phyloP scores from a whole-genome alignment of 2,113 vertebrate genomes.

The Atractosteus spatula region DNA sequence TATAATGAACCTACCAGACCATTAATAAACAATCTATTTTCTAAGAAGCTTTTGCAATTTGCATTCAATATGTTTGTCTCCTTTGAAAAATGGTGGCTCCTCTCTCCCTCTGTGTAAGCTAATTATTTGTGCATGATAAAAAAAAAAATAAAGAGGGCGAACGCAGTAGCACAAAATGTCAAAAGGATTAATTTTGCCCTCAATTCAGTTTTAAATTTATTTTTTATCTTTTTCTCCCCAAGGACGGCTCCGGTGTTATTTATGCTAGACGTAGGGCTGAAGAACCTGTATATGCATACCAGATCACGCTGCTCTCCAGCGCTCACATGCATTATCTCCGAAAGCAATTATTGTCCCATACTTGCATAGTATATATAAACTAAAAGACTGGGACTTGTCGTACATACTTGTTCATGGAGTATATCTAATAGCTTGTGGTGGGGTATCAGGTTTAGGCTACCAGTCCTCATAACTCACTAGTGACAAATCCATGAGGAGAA shows the following conservation, averaged over 20 bases:
- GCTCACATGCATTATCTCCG: constrained; percentile 61
- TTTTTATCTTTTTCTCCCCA: constrained; percentile 47
- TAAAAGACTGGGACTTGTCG: constrained; percentile 51
- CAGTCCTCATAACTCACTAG: constrained; percentile 60
- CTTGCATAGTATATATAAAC: constrained; percentile 41
- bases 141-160: constrained; percentile 44
- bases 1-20: constrained; percentile 63
- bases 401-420: constrained; percentile 53
- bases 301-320: constrained; percentile 46
- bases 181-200: constrained; percentile 66
- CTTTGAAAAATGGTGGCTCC: constrained; percentile 67
- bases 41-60: constrained; percentile 72
- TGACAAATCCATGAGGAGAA: constrained; percentile 53
- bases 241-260: constrained; percentile 61
- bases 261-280: constrained; percentile 48
- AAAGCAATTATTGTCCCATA: constrained; percentile 54
- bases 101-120: constrained; percentile 61
- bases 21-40: constrained; percentile 80
- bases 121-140: constrained; percentile 68
- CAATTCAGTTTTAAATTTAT: constrained; percentile 49
- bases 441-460: constrained; percentile 49
- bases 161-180: constrained; percentile 53
- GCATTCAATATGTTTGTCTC: constrained; percentile 76
- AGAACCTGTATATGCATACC: constrained; percentile 45
- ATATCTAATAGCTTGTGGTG: constrained; percentile 48